A percentile compares a stretch with the other conserved stretches of the same genome.
These are phyloP conservation scores for Berghia stephanieae DNA, from an alignment of 1,140 invertebrate genomes.

Conservation along the genomic window DNA sequence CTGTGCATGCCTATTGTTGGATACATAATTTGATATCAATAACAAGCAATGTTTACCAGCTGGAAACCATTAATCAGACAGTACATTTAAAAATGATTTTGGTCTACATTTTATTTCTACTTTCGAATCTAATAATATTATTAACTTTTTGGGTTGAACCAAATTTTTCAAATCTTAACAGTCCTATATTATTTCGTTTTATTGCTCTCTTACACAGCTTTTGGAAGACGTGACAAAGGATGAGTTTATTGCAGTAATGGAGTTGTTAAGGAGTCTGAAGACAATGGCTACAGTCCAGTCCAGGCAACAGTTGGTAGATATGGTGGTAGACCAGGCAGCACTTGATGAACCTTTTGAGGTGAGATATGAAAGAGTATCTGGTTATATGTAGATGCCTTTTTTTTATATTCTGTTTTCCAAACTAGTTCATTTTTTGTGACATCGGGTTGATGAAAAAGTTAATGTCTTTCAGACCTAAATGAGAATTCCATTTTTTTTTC, in stretches of 20 bases:
- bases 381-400: background rate
- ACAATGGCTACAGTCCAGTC: conserved; percentile 82
- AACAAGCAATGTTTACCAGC: background rate
- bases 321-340: conserved; percentile 85
- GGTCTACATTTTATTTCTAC: background rate
- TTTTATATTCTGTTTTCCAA: background rate
- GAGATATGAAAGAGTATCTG: conserved; percentile 22
- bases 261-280: conserved; percentile 81
- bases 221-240: conserved; percentile 85
- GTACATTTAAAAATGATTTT: background rate
- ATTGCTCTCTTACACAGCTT: no score
- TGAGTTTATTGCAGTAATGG: conserved; percentile 91
- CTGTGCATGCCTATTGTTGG: no score
- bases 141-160: background rate
- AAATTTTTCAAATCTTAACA: background rate
- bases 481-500: no score
- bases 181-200: conserved; percentile 60
- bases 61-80: background rate
- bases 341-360: conserved; percentile 79
- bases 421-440: background rate
- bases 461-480: no score
- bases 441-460: no score
- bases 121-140: background rate
- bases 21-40: no score
- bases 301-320: conserved; percentile 85